Conservation (phyloP, 2,113 vertebrate genomes). For the Amazona guildingii region DNA sequence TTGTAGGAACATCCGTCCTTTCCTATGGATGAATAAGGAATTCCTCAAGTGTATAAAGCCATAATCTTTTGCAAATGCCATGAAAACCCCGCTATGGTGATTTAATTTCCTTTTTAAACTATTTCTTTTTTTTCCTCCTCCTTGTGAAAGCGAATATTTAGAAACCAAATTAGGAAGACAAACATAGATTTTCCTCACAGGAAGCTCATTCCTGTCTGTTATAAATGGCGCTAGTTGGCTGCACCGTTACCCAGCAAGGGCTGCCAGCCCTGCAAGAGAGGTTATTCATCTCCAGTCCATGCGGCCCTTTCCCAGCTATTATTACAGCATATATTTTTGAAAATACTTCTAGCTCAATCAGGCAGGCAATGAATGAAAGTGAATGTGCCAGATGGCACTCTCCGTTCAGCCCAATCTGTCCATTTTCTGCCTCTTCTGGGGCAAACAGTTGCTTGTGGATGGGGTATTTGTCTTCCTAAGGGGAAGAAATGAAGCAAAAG, state of each 20-base stretch:
- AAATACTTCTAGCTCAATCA: constrained; percentile 35
- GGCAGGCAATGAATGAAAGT: neutral
- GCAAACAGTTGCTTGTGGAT: neutral
- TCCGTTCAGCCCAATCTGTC: neutral
- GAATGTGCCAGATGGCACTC: neutral
- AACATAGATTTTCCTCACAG: neutral
- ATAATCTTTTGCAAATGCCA: neutral
- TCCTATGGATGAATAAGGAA: neutral
- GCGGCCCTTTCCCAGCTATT: neutral
- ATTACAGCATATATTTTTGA: neutral
- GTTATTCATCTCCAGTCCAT: neutral
- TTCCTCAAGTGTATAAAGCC: neutral
- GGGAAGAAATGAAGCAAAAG: neutral
- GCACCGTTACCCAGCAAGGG: neutral
- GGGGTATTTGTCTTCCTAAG: neutral
- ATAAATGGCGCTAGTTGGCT: neutral
- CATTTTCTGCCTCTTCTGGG: neutral
- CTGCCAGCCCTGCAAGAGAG: neutral
- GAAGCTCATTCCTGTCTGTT: neutral
- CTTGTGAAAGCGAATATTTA: neutral
- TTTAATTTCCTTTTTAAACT: neutral
- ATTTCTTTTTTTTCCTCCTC: neutral
- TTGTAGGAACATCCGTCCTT: neutral
- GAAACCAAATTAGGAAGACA: neutral
- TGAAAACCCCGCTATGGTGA: neutral